Base-by-base conservation (phyloP, 2,888 invertebrate species). In the Rhagophthalmus giganteus region DNA sequence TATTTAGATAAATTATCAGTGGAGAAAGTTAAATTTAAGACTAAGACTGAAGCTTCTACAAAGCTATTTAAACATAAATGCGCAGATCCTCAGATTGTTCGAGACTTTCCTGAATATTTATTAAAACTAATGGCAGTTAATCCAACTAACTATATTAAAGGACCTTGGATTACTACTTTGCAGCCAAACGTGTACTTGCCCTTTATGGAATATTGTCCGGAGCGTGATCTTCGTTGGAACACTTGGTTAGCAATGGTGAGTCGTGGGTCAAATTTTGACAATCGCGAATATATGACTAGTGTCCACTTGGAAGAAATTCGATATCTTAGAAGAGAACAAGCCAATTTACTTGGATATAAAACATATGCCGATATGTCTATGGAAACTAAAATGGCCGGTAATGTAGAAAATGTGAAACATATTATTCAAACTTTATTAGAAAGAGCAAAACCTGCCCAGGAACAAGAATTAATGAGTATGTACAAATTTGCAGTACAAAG, bases 371-470 rank as follows among this genome's bases (percentile, higher is more conserved):
- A 93, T 26, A 86, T 95, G 86, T 91, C 90, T 25, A 91, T 96
- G 91, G 86, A 90, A 76, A 94, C 93, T 0, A 95, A 94, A 80
- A 87, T 96, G 93, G 92, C 94, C 4, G 89, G 87, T 5, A 86
- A 79, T 57, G 74, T 90, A 8, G 83, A 88, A 39, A 88, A 87
- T 71, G 85, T 94, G 0, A 78, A 86, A 57, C 79, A 81, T 51
- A 81, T 87, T 52, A 77, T 96, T 14, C 79, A 85, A 40, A 81
- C 76, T 55, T 78, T 91, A 24, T 70, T 86, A 0, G 80, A 83
- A 60, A 81, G 79, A 63, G 90, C 91, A 0, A 81, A 81, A 48
- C 86, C 88, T 0, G 82, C 84, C 35, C 92, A 94, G 70, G 83
- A 87, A 47, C 75, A 79, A 2, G 94, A 95, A 77, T 69, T 96